Evolutionary conservation across 2,888 invertebrate genomes (phyloP).

Genomic region (Cephus pulcher): DNA sequence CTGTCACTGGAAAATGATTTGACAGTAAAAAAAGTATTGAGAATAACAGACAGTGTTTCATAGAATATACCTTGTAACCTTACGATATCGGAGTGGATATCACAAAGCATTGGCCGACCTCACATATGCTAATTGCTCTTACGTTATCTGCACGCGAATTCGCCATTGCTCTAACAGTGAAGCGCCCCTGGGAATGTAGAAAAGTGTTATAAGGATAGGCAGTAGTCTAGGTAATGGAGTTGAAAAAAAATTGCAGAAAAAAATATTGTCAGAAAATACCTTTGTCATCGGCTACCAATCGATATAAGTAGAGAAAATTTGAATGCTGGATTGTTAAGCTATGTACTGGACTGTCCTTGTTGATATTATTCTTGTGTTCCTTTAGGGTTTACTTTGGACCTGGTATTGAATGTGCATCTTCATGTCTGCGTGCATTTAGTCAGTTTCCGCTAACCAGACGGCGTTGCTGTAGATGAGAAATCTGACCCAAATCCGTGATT

Average conservation of each 20-base stretch:
- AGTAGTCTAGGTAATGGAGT: background rate
- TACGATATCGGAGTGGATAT: background rate
- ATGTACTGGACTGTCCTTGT: background rate
- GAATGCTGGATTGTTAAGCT: background rate
- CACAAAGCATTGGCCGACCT: conserved; percentile 41
- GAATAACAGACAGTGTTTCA: background rate
- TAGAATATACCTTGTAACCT: background rate
- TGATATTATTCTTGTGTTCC: background rate
- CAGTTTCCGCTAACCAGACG: background rate
- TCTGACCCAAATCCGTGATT: background rate
- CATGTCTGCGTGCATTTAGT: background rate
- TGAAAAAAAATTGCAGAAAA: background rate
- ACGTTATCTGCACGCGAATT: conserved; percentile 60
- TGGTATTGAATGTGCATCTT: background rate
- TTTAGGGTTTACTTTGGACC: background rate
- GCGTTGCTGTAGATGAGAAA: background rate
- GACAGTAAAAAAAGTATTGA: background rate
- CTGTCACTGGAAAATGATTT: background rate
- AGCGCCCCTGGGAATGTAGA: background rate
- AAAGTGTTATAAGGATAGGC: background rate
- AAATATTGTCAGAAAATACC: background rate
- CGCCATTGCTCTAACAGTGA: conserved; percentile 21
- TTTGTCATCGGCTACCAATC: background rate
- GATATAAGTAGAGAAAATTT: background rate
- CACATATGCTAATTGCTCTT: conserved; percentile 59